phyloP scores from a whole-genome alignment of 2,113 vertebrate genomes.

The Silurus glanis region DNA sequence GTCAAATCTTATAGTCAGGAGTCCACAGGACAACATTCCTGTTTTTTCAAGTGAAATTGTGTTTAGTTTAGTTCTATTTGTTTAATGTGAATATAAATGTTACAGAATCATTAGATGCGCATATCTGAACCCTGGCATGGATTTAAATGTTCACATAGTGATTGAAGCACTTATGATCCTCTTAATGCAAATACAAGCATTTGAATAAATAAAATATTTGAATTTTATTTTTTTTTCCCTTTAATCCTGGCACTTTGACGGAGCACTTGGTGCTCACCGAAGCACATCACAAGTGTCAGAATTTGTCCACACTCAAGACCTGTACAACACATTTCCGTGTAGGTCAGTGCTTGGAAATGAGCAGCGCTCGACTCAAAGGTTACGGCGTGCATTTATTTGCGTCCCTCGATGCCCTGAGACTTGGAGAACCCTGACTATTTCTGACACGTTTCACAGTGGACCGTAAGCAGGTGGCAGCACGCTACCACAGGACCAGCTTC shows the following conservation, averaged over 20 bases:
- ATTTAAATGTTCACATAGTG: not conserved
- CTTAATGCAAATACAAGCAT: not conserved
- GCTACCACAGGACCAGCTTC: constrained; percentile 58
- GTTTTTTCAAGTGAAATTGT: not conserved
- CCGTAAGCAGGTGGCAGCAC: constrained; percentile 58
- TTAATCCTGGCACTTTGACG: constrained; percentile 40
- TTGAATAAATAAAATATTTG: not conserved
- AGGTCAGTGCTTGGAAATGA: constrained; percentile 79
- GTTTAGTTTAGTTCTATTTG: not conserved
- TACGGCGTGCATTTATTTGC: constrained; percentile 77
- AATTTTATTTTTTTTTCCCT: not conserved
- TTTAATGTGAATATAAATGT: not conserved
- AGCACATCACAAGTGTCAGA: constrained; percentile 68
- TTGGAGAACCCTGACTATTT: constrained; percentile 51
- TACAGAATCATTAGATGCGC: not conserved
- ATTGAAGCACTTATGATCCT: not conserved
- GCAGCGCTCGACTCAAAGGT: constrained; percentile 75
- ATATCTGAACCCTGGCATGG: not conserved
- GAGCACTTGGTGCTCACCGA: constrained; percentile 57
- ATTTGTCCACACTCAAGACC: constrained; percentile 71
- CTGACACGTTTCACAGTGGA: constrained; percentile 58
- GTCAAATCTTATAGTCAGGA: too few species aligned
- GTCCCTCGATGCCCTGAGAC: constrained; percentile 61
- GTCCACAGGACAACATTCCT: not conserved
- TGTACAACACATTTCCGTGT: constrained; percentile 70